These are phyloP conservation scores for Lagorchestes hirsutus DNA, from an alignment of 2,797 vertebrate species.

Conservation along the genomic window DNA sequence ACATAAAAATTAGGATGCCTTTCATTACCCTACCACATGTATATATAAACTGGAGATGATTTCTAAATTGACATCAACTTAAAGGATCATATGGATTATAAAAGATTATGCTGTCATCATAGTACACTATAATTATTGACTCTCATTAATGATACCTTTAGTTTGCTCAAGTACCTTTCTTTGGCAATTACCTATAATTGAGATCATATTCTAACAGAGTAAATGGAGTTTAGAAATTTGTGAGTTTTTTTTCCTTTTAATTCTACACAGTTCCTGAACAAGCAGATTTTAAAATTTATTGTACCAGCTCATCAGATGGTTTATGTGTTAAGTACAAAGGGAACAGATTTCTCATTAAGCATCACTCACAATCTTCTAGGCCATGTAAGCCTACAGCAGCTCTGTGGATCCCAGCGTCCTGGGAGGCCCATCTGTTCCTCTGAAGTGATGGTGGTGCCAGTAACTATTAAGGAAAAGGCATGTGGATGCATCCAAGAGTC, in stretches of 20 bases:
- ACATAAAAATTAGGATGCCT: conserved; percentile 64
- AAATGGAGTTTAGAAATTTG: conserved; percentile 56
- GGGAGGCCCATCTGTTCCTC: conserved; percentile 37
- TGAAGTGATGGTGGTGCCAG: conserved; percentile 19
- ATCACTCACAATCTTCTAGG: neutral
- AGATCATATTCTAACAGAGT: conserved; percentile 83
- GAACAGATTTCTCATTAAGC: conserved; percentile 44
- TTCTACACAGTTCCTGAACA: conserved; percentile 68
- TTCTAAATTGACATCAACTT: conserved; percentile 79
- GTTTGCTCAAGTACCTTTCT: conserved; percentile 73
- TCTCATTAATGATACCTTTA: conserved; percentile 81
- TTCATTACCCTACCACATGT: conserved; percentile 65
- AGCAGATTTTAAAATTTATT: conserved; percentile 67
- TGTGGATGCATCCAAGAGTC: neutral
- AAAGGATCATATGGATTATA: conserved; percentile 78
- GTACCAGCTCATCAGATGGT: conserved; percentile 28
- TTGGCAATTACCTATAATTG: conserved; percentile 85
- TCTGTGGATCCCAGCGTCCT: conserved; percentile 10
- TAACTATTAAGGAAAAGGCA: conserved; percentile 45
- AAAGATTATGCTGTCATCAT: conserved; percentile 80
- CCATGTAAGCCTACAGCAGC: conserved; percentile 43
- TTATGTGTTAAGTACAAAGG: conserved; percentile 38
- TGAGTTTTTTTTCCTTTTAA: conserved; percentile 68
- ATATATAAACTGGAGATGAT: conserved; percentile 71
- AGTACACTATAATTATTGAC: conserved; percentile 84